Evolutionary conservation across 2,113 vertebrate species (phyloP), one percentile per base, ranked within the genome.

Genomic region (Acinonyx jubatus): DNA sequence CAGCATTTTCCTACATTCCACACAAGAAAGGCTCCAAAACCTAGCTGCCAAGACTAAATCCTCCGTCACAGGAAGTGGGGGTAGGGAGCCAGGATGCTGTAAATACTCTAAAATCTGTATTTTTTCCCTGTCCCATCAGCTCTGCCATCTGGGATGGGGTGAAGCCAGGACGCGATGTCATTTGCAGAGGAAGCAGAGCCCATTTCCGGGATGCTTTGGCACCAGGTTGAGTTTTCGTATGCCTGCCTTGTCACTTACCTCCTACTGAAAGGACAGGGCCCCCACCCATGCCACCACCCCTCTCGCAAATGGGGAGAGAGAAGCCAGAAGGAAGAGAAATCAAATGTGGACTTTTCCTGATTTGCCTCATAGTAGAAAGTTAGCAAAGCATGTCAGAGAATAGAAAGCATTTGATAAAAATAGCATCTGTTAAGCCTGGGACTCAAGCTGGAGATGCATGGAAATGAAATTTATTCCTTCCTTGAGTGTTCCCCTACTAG

Each of bases 331-430:
- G 36, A 23, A 92, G 91, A 38, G 12, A 88, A 89, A 71, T 36
- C 65, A 61, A 89, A 87, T 19, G 57, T 52, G 45, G 38, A 74
- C 52, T 91, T 68, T 36, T 89, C 38, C 91, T 85, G 76, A 91
- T 76, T 33, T 94, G 83, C 90, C 97, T 97, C 92, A 97, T 88
- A 97, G 97, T 97, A 97, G 97, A 84, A 93, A 82, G 94, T n/a
- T 86, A 71, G 88, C 81, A 89, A 95, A 86, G 88, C 88, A 50
- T 82, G 89, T 82, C 65, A 78, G 61, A 68, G 94, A 89, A 95
- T 65, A 96, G 90, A 97, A 96, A 91, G 94, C 81, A 90, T 92
- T 94, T 97, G 97, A 94, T 89, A 96, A 98, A 98, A 96, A 97
- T 93, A 98, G 94, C 83, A 31, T 95, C 52, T 92, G 86, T 94